phyloP scores from a whole-genome alignment of 2,888 invertebrate genomes.

The Pelosia muscerda region DNA sequence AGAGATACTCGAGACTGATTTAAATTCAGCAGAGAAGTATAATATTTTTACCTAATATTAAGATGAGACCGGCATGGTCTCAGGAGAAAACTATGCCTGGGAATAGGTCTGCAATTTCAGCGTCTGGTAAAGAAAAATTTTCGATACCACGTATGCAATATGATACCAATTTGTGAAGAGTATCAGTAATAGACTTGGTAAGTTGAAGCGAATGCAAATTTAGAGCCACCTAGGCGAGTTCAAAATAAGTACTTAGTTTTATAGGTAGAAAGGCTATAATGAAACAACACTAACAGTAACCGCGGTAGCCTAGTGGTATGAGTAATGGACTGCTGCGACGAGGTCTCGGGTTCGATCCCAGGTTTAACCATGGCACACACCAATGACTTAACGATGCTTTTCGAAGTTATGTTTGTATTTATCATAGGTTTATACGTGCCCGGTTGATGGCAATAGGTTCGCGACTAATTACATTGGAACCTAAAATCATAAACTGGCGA shows the following conservation, averaged over 20 bases:
- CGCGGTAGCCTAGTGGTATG: too few relatives aligned
- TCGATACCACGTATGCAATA: neutral
- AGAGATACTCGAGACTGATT: neutral
- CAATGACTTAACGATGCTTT: too few relatives aligned
- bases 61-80: neutral
- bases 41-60: conserved; percentile 4
- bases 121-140: neutral
- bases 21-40: neutral
- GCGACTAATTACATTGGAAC: too few relatives aligned
- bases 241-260: neutral
- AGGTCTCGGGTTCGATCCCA: too few relatives aligned
- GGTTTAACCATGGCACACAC: too few relatives aligned
- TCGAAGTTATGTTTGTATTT: too few relatives aligned
- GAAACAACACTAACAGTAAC: too few relatives aligned
- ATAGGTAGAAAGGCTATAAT: too few relatives aligned
- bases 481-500: too few relatives aligned
- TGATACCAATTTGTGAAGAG: neutral
- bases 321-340: too few relatives aligned
- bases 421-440: too few relatives aligned
- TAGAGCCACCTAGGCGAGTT: neutral
- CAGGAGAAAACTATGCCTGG: neutral
- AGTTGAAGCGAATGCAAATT: neutral
- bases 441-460: too few relatives aligned
- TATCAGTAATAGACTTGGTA: neutral
- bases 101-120: neutral